phyloP scores from a whole-genome alignment of 2,113 vertebrate genomes.

The Dicaeum eximium region DNA sequence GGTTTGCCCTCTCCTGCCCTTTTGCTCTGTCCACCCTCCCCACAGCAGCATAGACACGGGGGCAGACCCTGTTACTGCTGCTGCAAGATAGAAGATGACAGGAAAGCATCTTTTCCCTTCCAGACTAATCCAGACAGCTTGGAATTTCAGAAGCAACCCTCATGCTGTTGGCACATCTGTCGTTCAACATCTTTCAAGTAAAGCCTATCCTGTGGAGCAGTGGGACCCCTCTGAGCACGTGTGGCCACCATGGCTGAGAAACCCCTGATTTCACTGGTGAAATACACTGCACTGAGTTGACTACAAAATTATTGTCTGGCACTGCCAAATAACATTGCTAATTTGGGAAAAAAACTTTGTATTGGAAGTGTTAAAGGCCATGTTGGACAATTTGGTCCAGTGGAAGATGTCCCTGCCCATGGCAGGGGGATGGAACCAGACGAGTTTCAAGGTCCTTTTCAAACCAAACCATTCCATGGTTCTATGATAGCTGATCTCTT shows the following conservation, averaged over 20 bases:
- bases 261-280: background rate
- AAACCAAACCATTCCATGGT: background rate
- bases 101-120: background rate
- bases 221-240: background rate
- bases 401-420: background rate
- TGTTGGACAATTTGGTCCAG: background rate
- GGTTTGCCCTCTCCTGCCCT: background rate
- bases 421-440: background rate
- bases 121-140: background rate
- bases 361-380: background rate
- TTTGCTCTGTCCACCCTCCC: rapidly evolving
- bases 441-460: background rate
- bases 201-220: rapidly evolving
- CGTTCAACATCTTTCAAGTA: no score
- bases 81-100: background rate
- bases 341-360: background rate
- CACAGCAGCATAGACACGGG: no score
- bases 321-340: background rate
- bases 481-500: background rate
- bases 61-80: background rate
- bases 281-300: rapidly evolving
- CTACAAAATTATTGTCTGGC: background rate
- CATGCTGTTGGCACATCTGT: rapidly evolving
- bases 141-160: background rate
- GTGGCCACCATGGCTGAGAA: background rate